phyloP scores from a whole-genome alignment of 2,797 vertebrate genomes.

The Falco rusticolus region DNA sequence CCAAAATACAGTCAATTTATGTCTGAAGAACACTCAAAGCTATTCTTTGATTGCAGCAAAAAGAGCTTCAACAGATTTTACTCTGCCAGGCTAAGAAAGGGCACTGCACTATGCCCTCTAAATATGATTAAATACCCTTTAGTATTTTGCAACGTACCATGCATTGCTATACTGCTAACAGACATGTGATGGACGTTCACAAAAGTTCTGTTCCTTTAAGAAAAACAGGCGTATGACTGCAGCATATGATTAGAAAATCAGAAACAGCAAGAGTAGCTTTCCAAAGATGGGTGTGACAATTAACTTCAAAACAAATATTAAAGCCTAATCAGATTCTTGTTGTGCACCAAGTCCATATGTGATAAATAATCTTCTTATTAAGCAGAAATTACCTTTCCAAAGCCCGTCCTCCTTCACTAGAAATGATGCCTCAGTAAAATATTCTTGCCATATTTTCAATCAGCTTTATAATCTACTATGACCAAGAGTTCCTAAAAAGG shows the following conservation, averaged over 20 bases:
- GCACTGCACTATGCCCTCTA: background rate
- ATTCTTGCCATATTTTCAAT: background rate
- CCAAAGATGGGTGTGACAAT: conserved; percentile 5
- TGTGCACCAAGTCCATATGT: background rate
- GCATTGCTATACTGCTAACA: background rate
- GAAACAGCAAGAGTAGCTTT: background rate
- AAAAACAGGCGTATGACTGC: background rate
- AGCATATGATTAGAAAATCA: conserved; percentile 31
- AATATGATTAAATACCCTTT: background rate
- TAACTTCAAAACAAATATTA: conserved; percentile 5
- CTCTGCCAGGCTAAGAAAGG: background rate
- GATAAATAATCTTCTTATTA: background rate
- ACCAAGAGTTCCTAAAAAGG: background rate
- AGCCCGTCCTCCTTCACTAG: background rate
- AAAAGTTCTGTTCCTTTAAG: background rate
- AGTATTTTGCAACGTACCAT: background rate
- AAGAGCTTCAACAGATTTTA: background rate
- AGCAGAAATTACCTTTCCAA: background rate
- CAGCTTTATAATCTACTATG: background rate
- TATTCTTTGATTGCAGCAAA: background rate
- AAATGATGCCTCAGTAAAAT: background rate
- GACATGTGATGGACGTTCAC: rapidly evolving
- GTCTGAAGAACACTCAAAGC: background rate
- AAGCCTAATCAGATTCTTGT: background rate
- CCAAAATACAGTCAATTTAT: background rate